These are phyloP conservation scores for Nomada goodeniana DNA, from an alignment of 2,888 invertebrate genomes.

Conservation along the genomic window DNA sequence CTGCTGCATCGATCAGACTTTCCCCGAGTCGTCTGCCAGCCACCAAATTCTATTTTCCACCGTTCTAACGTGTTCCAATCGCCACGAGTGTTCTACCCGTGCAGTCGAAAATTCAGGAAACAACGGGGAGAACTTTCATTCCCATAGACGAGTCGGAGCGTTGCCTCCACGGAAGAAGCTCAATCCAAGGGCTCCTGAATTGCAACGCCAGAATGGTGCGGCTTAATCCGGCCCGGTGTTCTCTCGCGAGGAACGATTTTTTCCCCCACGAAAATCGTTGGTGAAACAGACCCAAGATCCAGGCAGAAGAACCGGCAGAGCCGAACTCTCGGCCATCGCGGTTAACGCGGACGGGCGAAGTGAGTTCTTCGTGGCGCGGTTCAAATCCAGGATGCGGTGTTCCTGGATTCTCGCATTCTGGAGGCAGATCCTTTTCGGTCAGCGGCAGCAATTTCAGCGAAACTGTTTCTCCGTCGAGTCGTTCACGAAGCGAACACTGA, in stretches of 20 bases:
- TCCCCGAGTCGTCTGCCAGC: not conserved
- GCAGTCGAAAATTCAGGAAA: no score
- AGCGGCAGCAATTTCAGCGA: slow-evolving; percentile 68
- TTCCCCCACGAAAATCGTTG: not conserved
- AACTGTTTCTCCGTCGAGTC: slow-evolving; percentile 55
- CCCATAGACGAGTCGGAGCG: not conserved
- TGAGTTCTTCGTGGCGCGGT: slow-evolving; percentile 38
- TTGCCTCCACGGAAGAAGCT: not conserved
- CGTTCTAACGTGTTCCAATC: not conserved
- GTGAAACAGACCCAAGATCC: slow-evolving; percentile 13
- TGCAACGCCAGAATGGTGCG: not conserved
- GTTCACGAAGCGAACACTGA: slow-evolving; percentile 28
- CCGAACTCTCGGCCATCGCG: slow-evolving; percentile 17
- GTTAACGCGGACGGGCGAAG: slow-evolving; percentile 50
- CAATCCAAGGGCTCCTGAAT: not conserved
- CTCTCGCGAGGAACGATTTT: slow-evolving; percentile 1
- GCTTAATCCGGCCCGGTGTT: slow-evolving; percentile 3
- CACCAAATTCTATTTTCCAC: slow-evolving; percentile 2
- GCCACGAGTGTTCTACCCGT: no score
- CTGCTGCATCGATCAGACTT: not conserved
- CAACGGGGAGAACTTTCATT: no score
- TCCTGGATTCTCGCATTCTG: slow-evolving; percentile 15
- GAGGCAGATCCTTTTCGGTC: slow-evolving; percentile 69
- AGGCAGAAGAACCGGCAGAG: not conserved
- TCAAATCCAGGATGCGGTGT: slow-evolving; percentile 33